Evolutionary conservation across 2,797 vertebrate genomes (phyloP).

Genomic region (Taeniopygia guttata): DNA sequence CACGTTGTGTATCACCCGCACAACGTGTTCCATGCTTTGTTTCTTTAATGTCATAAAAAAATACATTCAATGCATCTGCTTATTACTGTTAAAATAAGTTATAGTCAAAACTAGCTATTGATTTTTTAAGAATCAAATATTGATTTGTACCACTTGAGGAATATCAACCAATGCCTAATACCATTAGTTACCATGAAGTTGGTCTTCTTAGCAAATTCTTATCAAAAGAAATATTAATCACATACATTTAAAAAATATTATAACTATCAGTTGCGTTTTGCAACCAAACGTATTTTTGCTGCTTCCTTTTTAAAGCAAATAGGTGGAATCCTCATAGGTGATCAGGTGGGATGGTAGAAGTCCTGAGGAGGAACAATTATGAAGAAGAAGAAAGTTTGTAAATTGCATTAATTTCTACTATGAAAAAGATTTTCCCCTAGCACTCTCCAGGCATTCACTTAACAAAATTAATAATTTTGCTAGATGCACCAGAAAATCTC

Average conservation of each 20-base stretch:
- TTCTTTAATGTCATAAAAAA: not conserved
- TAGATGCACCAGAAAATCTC: not conserved
- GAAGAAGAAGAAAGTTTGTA: not conserved
- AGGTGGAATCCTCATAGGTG: not conserved
- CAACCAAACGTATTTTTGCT: not conserved
- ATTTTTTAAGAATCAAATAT: not conserved
- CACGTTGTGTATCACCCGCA: not conserved
- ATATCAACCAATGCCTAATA: not conserved
- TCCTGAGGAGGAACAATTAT: not conserved
- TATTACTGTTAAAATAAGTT: not conserved
- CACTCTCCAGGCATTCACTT: not conserved
- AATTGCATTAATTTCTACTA: not conserved
- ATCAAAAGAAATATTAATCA: not conserved
- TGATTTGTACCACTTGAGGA: not conserved
- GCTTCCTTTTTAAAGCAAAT: not conserved
- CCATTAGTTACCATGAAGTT: not conserved
- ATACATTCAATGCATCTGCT: not conserved
- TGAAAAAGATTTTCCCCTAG: not conserved
- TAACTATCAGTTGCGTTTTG: not conserved
- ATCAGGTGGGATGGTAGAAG: not conserved
- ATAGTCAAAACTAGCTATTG: not conserved
- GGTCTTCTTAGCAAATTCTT: not conserved
- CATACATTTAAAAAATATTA: not conserved
- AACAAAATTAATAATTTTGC: not conserved
- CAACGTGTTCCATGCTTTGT: not conserved